Evolutionary conservation across 2,797 vertebrate genomes (phyloP).

Genomic region (Galaxias olidus): DNA sequence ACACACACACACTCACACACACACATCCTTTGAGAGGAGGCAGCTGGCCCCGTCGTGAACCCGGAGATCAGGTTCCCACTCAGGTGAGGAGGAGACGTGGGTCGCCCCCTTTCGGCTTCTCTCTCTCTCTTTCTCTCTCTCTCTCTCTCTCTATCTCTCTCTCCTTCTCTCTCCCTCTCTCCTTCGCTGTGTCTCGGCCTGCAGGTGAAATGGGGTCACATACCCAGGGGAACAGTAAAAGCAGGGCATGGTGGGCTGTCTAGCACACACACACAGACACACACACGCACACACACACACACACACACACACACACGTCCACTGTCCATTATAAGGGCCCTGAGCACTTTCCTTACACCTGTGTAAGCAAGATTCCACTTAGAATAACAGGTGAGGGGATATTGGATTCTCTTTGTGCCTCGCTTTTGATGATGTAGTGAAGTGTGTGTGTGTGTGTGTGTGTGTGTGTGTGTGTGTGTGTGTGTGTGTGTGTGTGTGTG

Average conservation of each 20-base stretch:
- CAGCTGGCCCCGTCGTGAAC: conserved; percentile 59
- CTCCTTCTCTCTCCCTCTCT: conserved; percentile 10
- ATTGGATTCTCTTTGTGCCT: conserved; percentile 38
- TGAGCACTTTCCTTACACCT: conserved; percentile 55
- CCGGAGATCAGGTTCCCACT: conserved; percentile 62
- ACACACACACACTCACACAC: conserved; percentile 69
- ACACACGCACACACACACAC: conserved; percentile 35
- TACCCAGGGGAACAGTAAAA: conserved; percentile 64
- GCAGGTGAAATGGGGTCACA: conserved; percentile 61
- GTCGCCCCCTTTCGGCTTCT: too few relatives aligned
- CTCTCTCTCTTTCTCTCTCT: conserved; percentile 16
- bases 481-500: conserved; percentile 19
- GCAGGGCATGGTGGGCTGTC: conserved; percentile 51
- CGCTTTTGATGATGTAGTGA: conserved; percentile 23
- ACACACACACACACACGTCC: conserved; percentile 31
- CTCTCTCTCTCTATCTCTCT: conserved; percentile 8
- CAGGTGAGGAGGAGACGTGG: conserved; percentile 60
- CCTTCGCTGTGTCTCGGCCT: conserved; percentile 20
- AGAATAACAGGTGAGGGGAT: conserved; percentile 67
- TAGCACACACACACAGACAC: conserved; percentile 41
- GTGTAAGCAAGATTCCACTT: conserved; percentile 63
- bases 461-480: background rate
- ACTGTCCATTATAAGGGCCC: conserved; percentile 35
- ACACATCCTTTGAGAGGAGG: conserved; percentile 60
- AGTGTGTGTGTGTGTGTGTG: background rate